Evolutionary conservation across 92 coral and sea anemone species (phyloP), one percentile per base, ranked within the genome.

Genomic region (Palythoa grandis): DNA sequence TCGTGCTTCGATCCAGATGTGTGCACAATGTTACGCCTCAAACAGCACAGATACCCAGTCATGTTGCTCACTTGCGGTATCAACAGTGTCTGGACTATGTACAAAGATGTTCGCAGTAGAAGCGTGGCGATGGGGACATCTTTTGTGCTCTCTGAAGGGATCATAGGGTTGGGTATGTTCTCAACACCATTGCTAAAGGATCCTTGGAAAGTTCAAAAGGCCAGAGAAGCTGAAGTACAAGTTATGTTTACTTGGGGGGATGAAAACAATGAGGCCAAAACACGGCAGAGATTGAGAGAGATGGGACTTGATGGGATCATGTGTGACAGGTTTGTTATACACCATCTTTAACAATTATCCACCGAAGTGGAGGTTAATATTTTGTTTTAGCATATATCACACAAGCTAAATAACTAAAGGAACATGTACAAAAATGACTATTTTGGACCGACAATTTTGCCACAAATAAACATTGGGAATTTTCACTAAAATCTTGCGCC

Each of bases 1-100:
- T 83, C 86, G 5, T 83, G 89, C 54, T 91, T 91, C 73, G 93
- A 91, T 37, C 88, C 93, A 8, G 87, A 91, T 74, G 85, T 91
- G 77, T 91, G 93, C 70, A 57, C 88, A 7, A 70, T 91, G 93
- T 50, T 66, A 57, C 86, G 86, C 53, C 80, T 72, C 23, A 91
- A 91, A 16, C 93, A 91, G 69, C 76, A 76, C 85, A 71, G 72
- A 24, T 84, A 76, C 83, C 93, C 91, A 19, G 93, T 91, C 3
- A 11, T 83, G 12, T 19, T 87, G 72, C 72, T 91, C 12, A 72
- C 91, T 0, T 82, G 80, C 66, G 82, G 91, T 38, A 70, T 83
- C 57, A 91, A 72, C 57, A 67, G 70, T 16, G 1, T 58, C 9
- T 91, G 85, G 61, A 74, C 19, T 5, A 85, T 72, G 35, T 91